Evolutionary conservation across 2,113 vertebrate genomes (phyloP).

Genomic region (Poecilia latipinna): DNA sequence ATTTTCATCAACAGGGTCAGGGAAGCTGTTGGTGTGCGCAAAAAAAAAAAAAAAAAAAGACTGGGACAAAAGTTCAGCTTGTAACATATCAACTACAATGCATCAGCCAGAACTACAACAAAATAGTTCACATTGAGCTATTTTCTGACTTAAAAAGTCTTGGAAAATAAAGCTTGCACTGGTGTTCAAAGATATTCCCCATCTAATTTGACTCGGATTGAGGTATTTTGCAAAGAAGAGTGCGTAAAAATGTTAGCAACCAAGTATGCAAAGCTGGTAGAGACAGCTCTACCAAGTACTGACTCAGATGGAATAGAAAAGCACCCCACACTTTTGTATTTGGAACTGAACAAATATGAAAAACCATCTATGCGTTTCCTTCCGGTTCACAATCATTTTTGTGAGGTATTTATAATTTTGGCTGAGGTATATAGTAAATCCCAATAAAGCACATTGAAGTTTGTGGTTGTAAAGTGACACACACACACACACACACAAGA

Average conservation of each 20-base stretch:
- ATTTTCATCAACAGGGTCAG: background rate
- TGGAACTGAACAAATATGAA: background rate
- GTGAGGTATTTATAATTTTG: background rate
- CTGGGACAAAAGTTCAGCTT: background rate
- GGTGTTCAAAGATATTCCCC: background rate
- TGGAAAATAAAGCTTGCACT: too few relatives aligned
- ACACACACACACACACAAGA: background rate
- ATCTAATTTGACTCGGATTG: background rate
- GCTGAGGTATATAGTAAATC: background rate
- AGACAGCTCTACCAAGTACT: background rate
- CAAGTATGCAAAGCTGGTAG: background rate
- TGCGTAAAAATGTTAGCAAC: background rate
- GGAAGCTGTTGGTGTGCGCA: background rate
- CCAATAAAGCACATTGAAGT: background rate
- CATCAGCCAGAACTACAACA: background rate
- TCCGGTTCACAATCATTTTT: background rate
- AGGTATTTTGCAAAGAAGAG: background rate
- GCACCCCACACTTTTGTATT: background rate
- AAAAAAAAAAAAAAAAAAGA: background rate
- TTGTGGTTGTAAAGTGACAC: background rate
- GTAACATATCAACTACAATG: background rate
- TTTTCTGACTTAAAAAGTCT: too few relatives aligned
- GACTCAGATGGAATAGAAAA: too few relatives aligned
- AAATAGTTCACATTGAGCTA: background rate
- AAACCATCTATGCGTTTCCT: background rate